Percentiles rank a stretch among this genome's conserved stretches.
Conservation (phyloP, 2,888 invertebrate genomes). For the Chrysolina americana region DNA sequence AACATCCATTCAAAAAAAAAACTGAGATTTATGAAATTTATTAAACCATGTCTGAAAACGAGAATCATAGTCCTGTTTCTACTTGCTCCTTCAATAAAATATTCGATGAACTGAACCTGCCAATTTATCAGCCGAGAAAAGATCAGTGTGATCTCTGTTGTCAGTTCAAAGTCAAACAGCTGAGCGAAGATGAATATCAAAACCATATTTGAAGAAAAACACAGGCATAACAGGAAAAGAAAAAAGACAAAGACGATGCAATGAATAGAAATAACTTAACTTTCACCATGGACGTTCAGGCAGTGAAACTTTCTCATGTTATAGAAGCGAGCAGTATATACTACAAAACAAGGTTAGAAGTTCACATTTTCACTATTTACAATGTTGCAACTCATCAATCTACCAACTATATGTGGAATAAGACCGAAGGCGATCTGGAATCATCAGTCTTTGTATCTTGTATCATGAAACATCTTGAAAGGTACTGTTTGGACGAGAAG, state of each 20-base stretch:
- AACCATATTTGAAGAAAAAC: background rate
- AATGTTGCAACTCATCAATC: constrained; percentile 32
- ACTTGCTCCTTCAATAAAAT: no score
- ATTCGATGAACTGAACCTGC: no score
- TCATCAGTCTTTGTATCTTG: constrained; percentile 29
- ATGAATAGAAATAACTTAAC: background rate
- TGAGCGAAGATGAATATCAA: background rate
- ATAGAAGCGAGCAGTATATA: constrained; percentile 46
- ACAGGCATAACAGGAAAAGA: constrained; percentile 8
- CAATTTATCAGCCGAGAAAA: no score
- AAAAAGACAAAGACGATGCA: constrained; percentile 28
- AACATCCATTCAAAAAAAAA: no score
- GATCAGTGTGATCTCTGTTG: no score
- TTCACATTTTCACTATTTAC: constrained; percentile 49
- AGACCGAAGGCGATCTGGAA: constrained; percentile 28
- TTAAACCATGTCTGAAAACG: no score
- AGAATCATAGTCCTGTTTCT: no score
- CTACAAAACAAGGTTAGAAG: constrained; percentile 48
- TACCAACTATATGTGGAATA: constrained; percentile 35
- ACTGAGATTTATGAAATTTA: no score
- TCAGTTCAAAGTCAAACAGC: no score
- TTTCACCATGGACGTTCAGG: constrained; percentile 21
- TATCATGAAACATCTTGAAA: constrained; percentile 24
- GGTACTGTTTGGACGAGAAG: constrained; percentile 24
- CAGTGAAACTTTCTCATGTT: constrained; percentile 43